Evolutionary conservation across 2,888 invertebrate species (phyloP).

Genomic region (Amphipoea oculea): DNA sequence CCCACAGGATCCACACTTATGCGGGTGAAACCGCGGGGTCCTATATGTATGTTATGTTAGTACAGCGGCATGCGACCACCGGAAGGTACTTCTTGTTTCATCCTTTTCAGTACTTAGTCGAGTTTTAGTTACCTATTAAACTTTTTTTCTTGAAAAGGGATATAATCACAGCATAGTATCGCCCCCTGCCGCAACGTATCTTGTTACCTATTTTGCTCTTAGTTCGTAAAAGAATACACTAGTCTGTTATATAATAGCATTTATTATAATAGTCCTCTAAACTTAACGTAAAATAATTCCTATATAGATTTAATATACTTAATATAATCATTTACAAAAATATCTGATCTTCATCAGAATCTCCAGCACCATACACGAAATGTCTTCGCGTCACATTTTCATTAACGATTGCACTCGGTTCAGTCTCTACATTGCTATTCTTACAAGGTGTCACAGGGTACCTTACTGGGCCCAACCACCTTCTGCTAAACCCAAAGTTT

Average conservation of each 20-base stretch:
- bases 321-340: constrained; percentile 86
- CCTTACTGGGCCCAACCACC: constrained; percentile 91
- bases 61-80: no score
- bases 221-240: not conserved
- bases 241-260: constrained; percentile 52
- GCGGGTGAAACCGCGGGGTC: no score
- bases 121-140: no score
- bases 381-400: constrained; percentile 84
- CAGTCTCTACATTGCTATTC: constrained; percentile 76
- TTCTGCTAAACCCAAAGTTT: constrained; percentile 90
- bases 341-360: constrained; percentile 92
- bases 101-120: no score
- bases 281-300: constrained; percentile 62
- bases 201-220: not conserved
- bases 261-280: constrained; percentile 67
- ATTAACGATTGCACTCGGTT: constrained; percentile 78
- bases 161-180: not conserved
- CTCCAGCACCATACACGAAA: constrained; percentile 88
- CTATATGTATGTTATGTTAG: no score
- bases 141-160: not conserved
- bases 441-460: constrained; percentile 92
- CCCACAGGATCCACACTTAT: no score
- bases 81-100: no score
- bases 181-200: not conserved
- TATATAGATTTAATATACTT: constrained; percentile 48